These are phyloP conservation scores for Cheilosia urbana DNA, from an alignment of 2,888 invertebrate species.

Conservation along the genomic window DNA sequence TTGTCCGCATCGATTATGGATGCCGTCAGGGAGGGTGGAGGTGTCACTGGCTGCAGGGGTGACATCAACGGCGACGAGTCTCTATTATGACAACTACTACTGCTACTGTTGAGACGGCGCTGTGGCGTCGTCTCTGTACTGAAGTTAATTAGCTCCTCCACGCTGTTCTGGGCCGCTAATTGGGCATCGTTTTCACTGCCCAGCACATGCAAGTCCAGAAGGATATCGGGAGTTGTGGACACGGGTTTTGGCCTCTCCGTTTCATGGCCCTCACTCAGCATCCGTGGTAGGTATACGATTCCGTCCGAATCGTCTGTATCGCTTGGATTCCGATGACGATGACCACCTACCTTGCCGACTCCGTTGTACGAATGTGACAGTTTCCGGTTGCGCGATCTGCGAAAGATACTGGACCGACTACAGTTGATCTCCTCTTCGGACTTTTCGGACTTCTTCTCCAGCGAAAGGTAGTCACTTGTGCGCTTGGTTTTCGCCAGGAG, in stretches of 20 bases:
- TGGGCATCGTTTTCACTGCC: constrained; percentile 74
- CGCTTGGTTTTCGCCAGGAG: constrained; percentile 82
- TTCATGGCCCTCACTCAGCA: constrained; percentile 77
- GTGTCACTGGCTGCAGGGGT: constrained; percentile 80
- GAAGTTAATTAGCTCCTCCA: constrained; percentile 64
- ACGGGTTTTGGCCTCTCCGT: constrained; percentile 73
- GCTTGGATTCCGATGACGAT: constrained; percentile 80
- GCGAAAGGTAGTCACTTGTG: constrained; percentile 82
- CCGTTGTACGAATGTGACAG: constrained; percentile 83
- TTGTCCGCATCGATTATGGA: constrained; percentile 76
- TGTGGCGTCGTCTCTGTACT: constrained; percentile 69
- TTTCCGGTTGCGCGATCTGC: constrained; percentile 82
- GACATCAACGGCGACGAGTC: constrained; percentile 77
- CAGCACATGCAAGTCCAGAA: constrained; percentile 82
- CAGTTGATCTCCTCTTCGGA: constrained; percentile 80
- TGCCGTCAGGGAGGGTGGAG: constrained; percentile 82
- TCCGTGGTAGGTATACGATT: constrained; percentile 78
- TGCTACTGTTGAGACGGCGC: constrained; percentile 57
- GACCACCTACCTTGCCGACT: constrained; percentile 75
- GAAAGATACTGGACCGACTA: constrained; percentile 79
- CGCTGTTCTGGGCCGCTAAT: constrained; percentile 63
- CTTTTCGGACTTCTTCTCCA: constrained; percentile 81
- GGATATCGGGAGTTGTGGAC: constrained; percentile 81
- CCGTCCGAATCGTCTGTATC: constrained; percentile 81
- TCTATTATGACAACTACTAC: constrained; percentile 56